Evolutionary conservation across 2,797 vertebrate genomes (phyloP), one percentile per base, ranked within the genome.

Genomic region (Silurus aristotelis): DNA sequence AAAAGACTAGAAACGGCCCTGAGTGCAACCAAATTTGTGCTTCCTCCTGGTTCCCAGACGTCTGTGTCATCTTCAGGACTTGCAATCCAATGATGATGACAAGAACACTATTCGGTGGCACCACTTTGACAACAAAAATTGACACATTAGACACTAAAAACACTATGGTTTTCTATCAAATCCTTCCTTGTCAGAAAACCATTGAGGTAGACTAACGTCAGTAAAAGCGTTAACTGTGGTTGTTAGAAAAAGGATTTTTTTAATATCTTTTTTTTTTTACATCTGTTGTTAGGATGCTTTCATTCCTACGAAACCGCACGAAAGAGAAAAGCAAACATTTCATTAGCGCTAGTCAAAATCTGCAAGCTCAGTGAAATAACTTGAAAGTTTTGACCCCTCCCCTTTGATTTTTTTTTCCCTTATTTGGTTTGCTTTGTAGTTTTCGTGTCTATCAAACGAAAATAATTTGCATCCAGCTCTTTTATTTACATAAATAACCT

Each of bases 401-500:
- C 56, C 48, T 13, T 55, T 43, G 27, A 77, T 70, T 52, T 38
- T 38, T 60, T 55, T 48, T 79, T 19, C 2, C 76, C 10, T 84
- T 0, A 52, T 63, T 80, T 15, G 76, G 25, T 20, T 71, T 55
- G 2, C 19, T 13, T 48, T 70, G 64, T 15, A 56, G 6, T 38
- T 22, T 63, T 14, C 19, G 43, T 80, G 76, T 85, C 67, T 27
- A 22, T 72, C 80, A 55, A 63, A 80, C n/a, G 17, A 67, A 48
- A n/a, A 38, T 17, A 17, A 64, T 64, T 85, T 55, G 19, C 72
- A 73, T 56, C 56, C 14, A 31, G n/a, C 1, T 43, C 63, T 80
- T 61, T 79, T 80, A n/a, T 79, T 80, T 63, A 55, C 68, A 85
- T 71, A 31, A 80, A 80, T 52, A 70, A 64, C 71, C 60, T 43